Base-by-base conservation (phyloP, 2,888 invertebrate species). In the Penaeus monodon region DNA sequence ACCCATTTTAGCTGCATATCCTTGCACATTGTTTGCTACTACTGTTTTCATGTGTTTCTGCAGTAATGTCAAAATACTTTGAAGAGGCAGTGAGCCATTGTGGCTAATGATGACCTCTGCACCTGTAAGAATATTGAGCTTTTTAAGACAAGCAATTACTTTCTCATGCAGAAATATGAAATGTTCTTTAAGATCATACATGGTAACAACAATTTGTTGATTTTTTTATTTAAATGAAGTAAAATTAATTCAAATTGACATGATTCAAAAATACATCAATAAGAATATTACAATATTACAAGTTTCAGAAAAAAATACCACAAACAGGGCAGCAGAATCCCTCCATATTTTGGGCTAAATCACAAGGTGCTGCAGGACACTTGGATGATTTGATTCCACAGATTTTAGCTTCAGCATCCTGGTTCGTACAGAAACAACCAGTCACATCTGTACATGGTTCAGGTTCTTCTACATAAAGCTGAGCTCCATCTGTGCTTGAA, bases 281-380 rank as follows among this genome's bases (percentile, higher is more conserved):
- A 44, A 44, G 7, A 6, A 44, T 44, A 44, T 44, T 10, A 44
- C 6, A 44, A 57, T 57, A 57, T 57, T 57, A 57, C 57, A 57
- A 57, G 3, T 12, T 14, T 57, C 14, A n/a, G 10, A 49, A 29
- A 22, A 7, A 6, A 79, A 83, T 80, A 87, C 86, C 86, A 87
- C 86, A 87, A 20, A 87, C 74, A 27, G 82, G 82, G 44, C 86
- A 87, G 70, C 86, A 87, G 49, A 87, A 87, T 17, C 86, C 86
- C 14, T 70, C 80, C 86, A 87, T 87, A 12, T 79, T 63, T 49
- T 79, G 68, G 10, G 86, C 79, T 12, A 44, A 79, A 24, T 79
- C 74, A n/a, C 86, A 87, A 6, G 38, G 79, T 74, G 83, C 79
- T 64, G 22, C 27, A 27, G 73, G 63, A 74, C 86, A 87, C 57